Evolutionary conservation across 2,888 invertebrate genomes (phyloP).

Genomic region (Exephanes ischioxanthus): DNA sequence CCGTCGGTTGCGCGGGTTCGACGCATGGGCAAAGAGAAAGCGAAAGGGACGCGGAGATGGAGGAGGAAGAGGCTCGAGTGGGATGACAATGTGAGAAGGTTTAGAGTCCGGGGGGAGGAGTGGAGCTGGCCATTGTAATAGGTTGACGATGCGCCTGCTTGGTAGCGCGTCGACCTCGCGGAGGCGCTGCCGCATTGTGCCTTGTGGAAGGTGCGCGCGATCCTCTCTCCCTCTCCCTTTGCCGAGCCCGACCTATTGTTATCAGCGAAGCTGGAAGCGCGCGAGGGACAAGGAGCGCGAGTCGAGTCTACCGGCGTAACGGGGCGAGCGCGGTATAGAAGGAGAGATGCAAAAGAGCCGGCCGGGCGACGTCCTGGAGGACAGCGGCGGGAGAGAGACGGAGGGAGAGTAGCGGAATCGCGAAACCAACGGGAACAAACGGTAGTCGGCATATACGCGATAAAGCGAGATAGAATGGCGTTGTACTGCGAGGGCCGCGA

Average conservation of each 20-base stretch:
- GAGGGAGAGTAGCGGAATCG: slow-evolving; percentile 21
- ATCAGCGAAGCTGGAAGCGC: slow-evolving; percentile 53
- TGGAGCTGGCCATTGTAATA: slow-evolving; percentile 80
- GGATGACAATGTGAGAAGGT: slow-evolving; percentile 81
- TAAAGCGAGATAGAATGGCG: slow-evolving; percentile 43
- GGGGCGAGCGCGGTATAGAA: slow-evolving; percentile 22
- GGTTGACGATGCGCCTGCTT: slow-evolving; percentile 83
- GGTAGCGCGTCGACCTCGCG: slow-evolving; percentile 75
- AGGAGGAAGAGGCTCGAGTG: slow-evolving; percentile 45
- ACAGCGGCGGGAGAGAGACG: slow-evolving; percentile 8
- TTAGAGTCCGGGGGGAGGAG: slow-evolving; percentile 76
- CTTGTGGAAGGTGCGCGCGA: slow-evolving; percentile 53
- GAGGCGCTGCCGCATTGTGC: slow-evolving; percentile 59
- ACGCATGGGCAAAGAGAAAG: slow-evolving; percentile 82
- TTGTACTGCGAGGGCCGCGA: slow-evolving; percentile 63
- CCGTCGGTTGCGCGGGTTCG: slow-evolving; percentile 79
- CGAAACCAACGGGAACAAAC: slow-evolving; percentile 21
- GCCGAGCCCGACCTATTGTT: slow-evolving; percentile 66
- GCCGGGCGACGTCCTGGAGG: slow-evolving; percentile 35
- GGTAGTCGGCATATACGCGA: background rate
- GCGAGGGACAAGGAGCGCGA: slow-evolving; percentile 42
- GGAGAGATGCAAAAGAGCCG: slow-evolving; percentile 55
- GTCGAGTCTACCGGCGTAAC: slow-evolving; percentile 23
- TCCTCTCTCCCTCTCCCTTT: slow-evolving; percentile 73
- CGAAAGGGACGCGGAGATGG: slow-evolving; percentile 52